These are phyloP conservation scores for Ctenoplectra terminalis DNA, from an alignment of 1,140 invertebrate genomes.

Conservation along the genomic window DNA sequence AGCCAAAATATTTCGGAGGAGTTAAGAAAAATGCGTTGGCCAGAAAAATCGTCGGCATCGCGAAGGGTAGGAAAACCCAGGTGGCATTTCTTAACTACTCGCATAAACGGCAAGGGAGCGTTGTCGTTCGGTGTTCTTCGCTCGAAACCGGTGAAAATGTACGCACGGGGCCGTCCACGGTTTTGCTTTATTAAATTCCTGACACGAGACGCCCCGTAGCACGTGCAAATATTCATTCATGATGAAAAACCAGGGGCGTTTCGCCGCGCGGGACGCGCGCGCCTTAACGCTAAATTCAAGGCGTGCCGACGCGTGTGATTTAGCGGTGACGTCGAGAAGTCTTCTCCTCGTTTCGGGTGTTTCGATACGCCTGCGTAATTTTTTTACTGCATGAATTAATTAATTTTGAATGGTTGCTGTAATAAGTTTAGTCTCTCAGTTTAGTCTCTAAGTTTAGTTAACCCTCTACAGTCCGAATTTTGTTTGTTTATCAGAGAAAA, in stretches of 20 bases:
- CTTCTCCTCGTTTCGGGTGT: neutral
- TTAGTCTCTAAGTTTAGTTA: too few relatives aligned
- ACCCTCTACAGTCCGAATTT: too few relatives aligned
- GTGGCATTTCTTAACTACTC: slow-evolving; percentile 26
- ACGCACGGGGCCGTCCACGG: slow-evolving; percentile 44
- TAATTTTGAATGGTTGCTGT: too few relatives aligned
- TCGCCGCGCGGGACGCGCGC: slow-evolving; percentile 24
- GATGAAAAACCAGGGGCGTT: slow-evolving; percentile 55
- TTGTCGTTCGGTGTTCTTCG: slow-evolving; percentile 20
- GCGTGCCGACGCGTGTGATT: slow-evolving; percentile 48
- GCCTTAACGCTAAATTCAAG: slow-evolving; percentile 49
- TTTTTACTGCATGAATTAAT: neutral
- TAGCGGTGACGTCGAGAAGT: slow-evolving; percentile 23
- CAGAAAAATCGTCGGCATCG: slow-evolving; percentile 28
- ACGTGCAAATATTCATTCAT: slow-evolving; percentile 82
- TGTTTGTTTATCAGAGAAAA: too few relatives aligned
- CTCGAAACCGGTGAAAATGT: slow-evolving; percentile 44
- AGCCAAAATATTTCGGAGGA: slow-evolving; percentile 35
- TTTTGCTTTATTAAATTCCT: slow-evolving; percentile 83
- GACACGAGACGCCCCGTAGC: slow-evolving; percentile 76
- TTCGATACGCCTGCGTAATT: too few relatives aligned
- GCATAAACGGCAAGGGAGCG: slow-evolving; percentile 8
- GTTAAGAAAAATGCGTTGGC: slow-evolving; percentile 46
- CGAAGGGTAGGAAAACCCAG: slow-evolving; percentile 28
- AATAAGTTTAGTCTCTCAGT: too few relatives aligned